A percentile compares a stretch with the other conserved stretches of the same genome.
Conservation (phyloP, 2,113 vertebrate species). For the Hyla sarda region DNA sequence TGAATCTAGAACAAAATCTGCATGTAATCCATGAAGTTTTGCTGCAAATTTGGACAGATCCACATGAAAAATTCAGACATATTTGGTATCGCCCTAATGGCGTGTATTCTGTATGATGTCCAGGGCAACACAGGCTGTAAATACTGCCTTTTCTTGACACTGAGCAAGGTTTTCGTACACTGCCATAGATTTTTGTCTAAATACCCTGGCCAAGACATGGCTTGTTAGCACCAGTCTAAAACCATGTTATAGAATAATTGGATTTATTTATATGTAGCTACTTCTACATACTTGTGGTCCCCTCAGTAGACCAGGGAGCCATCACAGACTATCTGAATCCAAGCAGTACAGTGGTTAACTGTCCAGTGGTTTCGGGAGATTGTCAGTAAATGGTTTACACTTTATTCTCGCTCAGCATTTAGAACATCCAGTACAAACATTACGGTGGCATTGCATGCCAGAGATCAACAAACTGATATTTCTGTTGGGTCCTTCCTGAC, state of each 20-base stretch:
- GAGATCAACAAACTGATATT: constrained; percentile 8
- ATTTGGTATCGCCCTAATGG: too few species aligned
- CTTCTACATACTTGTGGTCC: not conserved
- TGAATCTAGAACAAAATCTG: too few species aligned
- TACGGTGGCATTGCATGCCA: not conserved
- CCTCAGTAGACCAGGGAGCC: not conserved
- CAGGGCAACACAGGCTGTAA: too few species aligned
- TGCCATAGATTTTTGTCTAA: not conserved
- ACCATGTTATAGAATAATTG: not conserved
- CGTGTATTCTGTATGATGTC: too few species aligned
- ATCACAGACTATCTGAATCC: not conserved
- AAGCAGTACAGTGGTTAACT: not conserved
- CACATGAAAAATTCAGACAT: too few species aligned
- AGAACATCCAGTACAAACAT: constrained; percentile 36
- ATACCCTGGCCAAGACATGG: not conserved
- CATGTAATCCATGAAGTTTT: too few species aligned
- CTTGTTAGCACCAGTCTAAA: not conserved
- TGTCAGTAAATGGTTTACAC: constrained; percentile 24
- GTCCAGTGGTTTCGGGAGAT: not conserved
- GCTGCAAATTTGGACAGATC: too few species aligned
- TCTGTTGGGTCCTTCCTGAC: constrained; percentile 28
- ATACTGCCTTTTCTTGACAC: too few species aligned
- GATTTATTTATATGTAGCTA: not conserved
- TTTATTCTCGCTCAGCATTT: constrained; percentile 24
- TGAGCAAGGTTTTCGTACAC: not conserved